These are phyloP conservation scores for Eupithecia inturbata DNA, from an alignment of 2,888 invertebrate genomes.

Conservation along the genomic window DNA sequence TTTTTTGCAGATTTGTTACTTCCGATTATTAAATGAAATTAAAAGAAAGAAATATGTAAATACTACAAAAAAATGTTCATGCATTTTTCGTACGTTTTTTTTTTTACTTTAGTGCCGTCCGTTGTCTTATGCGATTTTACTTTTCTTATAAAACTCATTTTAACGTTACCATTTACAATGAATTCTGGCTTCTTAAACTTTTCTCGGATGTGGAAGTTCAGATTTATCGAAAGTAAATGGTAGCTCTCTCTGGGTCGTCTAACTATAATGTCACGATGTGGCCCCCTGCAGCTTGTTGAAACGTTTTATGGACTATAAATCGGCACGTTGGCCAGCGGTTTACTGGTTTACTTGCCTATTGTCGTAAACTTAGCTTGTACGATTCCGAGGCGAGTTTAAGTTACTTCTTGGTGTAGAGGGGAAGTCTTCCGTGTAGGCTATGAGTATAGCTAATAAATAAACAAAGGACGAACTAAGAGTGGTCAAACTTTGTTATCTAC, in stretches of 20 bases:
- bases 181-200: not conserved
- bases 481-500: not conserved
- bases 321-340: conserved; percentile 54
- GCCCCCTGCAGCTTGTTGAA: conserved; percentile 67
- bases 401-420: conserved; percentile 1
- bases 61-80: not conserved
- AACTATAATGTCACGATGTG: conserved; percentile 67
- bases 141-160: too few relatives aligned
- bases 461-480: not conserved
- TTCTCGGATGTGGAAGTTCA: conserved; percentile 26
- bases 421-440: not conserved
- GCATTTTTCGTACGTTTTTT: too few relatives aligned
- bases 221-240: conserved; percentile 51
- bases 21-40: not conserved
- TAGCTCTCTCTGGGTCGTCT: conserved; percentile 53
- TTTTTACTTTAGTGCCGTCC: too few relatives aligned
- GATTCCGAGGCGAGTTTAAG: not conserved
- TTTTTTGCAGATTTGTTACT: not conserved
- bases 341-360: conserved; percentile 55
- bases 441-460: not conserved
- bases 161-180: not conserved
- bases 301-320: conserved; percentile 76
- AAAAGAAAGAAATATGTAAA: not conserved
- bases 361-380: conserved; percentile 52
- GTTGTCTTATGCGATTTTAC: too few relatives aligned